Evolutionary conservation across 1,140 invertebrate species (phyloP).

Genomic region (Spodoptera frugiperda): DNA sequence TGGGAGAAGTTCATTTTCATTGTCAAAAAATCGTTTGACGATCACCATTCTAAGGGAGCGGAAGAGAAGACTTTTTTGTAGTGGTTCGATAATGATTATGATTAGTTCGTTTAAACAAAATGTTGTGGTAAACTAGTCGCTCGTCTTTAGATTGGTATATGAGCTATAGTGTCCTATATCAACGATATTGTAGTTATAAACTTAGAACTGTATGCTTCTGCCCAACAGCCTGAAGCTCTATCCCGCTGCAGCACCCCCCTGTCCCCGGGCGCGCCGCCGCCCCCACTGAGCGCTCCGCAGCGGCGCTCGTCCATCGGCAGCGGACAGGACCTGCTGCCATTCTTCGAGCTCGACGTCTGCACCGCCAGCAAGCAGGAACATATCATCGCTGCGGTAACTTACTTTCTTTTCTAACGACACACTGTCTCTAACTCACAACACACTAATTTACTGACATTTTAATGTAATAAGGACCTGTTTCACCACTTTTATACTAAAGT

Average conservation of each 20-base stretch:
- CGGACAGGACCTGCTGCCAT: slow-evolving; percentile 89
- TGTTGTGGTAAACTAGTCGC: no score
- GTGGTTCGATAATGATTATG: no score
- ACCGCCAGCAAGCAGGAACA: slow-evolving; percentile 95
- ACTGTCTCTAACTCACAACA: background rate
- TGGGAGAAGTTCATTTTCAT: background rate
- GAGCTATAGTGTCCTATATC: no score
- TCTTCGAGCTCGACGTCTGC: slow-evolving; percentile 93
- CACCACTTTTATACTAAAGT: no score
- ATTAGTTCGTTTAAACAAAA: no score
- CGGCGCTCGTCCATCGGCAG: slow-evolving; percentile 69
- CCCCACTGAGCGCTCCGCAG: slow-evolving; percentile 62
- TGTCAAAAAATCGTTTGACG: no score
- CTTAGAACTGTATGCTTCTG: no score
- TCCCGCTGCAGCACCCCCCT: slow-evolving; percentile 94
- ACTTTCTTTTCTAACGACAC: background rate
- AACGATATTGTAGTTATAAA: no score
- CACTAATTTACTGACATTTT: slow-evolving; percentile 1
- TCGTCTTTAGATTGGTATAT: no score
- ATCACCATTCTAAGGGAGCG: no score
- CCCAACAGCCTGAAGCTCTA: slow-evolving; percentile 91
- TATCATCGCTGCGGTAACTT: slow-evolving; percentile 92
- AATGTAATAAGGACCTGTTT: no score
- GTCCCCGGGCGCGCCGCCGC: slow-evolving; percentile 87
- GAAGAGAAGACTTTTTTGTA: no score